A percentile compares a stretch with the other conserved stretches of the same genome.
Evolutionary conservation across 2,113 vertebrate species (phyloP).

Genomic region (Sciurus niger): DNA sequence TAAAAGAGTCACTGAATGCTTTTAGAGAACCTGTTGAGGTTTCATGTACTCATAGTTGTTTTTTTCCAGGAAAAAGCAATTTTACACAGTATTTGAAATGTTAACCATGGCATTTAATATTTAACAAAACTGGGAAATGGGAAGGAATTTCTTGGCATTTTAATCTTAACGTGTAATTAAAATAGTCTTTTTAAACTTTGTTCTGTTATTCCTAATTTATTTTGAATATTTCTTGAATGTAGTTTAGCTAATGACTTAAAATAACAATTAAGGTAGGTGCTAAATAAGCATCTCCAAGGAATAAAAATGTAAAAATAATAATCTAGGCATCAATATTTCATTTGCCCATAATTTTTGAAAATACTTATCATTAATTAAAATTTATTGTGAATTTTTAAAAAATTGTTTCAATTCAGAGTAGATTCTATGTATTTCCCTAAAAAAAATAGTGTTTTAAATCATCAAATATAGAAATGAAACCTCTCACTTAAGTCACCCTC

Average conservation of each 20-base stretch:
- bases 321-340: background rate
- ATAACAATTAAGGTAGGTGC: background rate
- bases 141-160: slow-evolving; percentile 68
- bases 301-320: background rate
- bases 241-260: slow-evolving; percentile 13
- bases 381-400: slow-evolving; percentile 22
- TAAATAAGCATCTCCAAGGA: background rate
- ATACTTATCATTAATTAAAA: background rate
- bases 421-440: slow-evolving; percentile 46
- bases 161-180: slow-evolving; percentile 62
- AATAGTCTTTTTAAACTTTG: slow-evolving; percentile 40
- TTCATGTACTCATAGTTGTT: slow-evolving; percentile 26
- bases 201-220: slow-evolving; percentile 6
- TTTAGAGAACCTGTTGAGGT: slow-evolving; percentile 39
- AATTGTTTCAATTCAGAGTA: slow-evolving; percentile 62
- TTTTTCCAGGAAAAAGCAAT: slow-evolving; percentile 53
- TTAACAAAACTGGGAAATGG: slow-evolving; percentile 60
- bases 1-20: background rate
- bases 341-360: slow-evolving; percentile 42
- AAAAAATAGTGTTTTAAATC: slow-evolving; percentile 18
- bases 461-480: slow-evolving; percentile 44
- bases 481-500: background rate
- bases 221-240: slow-evolving; percentile 11
- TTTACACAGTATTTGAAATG: slow-evolving; percentile 67
- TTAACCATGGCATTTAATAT: slow-evolving; percentile 73